Evolutionary conservation across 2,888 invertebrate species (phyloP), one percentile per base, ranked within the genome.

Genomic region (Eupithecia dodoneata): DNA sequence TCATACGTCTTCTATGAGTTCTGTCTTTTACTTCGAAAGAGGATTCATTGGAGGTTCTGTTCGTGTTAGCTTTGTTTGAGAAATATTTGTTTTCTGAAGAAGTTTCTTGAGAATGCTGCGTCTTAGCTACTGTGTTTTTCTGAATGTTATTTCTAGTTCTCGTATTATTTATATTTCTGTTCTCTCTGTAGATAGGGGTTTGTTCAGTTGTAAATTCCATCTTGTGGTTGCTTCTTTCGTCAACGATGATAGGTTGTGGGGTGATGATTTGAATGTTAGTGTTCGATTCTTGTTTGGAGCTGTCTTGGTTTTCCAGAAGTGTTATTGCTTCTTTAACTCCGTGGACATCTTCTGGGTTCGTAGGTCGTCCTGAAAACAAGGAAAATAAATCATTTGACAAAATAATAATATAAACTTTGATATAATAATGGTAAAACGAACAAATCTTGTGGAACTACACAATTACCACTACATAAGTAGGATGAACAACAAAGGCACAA

Each of bases 291-390:
- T 77, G 83, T 77, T 87, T 87, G 45, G 79, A 65, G 42, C 80
- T 83, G 72, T 94, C 88, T 83, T 93, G 93, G 79, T 93, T 93
- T 85, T 92, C 92, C 74, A 95, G 83, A 52, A 94, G 93, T 6
- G 93, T 86, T 78, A 95, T 94, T 52, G 95, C 95, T 83, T 94
- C 93, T 87, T 94, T 94, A 4, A 95, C 88, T 18, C 94, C 94
- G 44, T 90, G 90, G 13, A 91, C 89, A 42, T 93, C 92, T 89
- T 93, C 94, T 7, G 94, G 91, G 69, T 91, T 92, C 71, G 88
- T 82, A 44, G 89, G 87, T 55, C 85, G 88, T 81, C 88, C 95
- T 95, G 90, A 45, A 74, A 78, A 72, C 10, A 69, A n/a, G 7
- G 15, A 7, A 67, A 45, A n/a, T 0, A 45, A 44, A 44, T n/a